Conservation (phyloP, 1,140 invertebrate genomes). For the Papilio polyxenes region DNA sequence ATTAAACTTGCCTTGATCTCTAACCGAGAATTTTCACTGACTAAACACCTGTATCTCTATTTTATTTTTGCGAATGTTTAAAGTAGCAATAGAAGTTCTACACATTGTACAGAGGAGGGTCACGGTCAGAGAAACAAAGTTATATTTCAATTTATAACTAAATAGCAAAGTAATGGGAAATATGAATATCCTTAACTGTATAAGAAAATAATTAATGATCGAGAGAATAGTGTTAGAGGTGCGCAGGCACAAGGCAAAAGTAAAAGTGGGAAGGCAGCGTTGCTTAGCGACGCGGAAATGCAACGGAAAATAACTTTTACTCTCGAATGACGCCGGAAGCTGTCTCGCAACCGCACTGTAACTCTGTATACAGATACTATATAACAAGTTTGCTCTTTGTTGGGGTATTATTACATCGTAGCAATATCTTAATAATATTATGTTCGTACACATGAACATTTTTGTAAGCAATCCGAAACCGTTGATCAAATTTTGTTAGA, state of each 20-base stretch:
- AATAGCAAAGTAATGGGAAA: background rate
- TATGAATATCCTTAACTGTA: constrained; percentile 27
- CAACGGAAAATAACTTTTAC: constrained; percentile 71
- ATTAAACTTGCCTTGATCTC: too few species aligned
- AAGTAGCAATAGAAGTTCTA: too few species aligned
- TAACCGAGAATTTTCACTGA: too few species aligned
- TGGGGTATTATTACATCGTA: background rate
- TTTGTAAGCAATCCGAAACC: too few species aligned
- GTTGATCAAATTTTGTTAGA: too few species aligned
- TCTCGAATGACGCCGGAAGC: constrained; percentile 49
- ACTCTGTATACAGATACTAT: background rate
- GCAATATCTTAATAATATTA: too few species aligned
- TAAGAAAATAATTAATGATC: background rate
- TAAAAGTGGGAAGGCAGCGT: constrained; percentile 68
- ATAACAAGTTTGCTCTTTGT: background rate
- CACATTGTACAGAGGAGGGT: too few species aligned
- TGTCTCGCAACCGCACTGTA: background rate
- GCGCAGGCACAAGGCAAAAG: constrained; percentile 59
- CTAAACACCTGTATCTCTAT: too few species aligned
- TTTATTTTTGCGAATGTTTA: too few species aligned
- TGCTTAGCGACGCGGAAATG: constrained; percentile 55
- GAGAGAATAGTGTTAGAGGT: constrained; percentile 30
- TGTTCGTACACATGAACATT: too few species aligned
- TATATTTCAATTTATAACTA: background rate
- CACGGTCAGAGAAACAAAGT: background rate